Evolutionary conservation across 2,888 invertebrate genomes (phyloP).

Genomic region (Itoplectis maculator): DNA sequence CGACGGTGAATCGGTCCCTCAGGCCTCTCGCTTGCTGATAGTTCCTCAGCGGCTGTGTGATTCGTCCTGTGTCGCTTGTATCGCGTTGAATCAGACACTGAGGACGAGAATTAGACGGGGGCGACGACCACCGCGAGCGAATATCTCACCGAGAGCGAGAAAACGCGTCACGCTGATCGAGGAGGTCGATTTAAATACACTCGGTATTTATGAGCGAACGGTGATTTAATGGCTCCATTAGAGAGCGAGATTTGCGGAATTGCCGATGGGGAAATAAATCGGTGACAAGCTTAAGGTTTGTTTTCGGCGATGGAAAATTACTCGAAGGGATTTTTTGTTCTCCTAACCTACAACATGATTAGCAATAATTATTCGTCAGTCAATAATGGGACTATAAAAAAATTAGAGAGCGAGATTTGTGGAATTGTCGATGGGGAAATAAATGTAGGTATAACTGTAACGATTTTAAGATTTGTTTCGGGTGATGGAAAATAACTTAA

Average conservation of each 20-base stretch:
- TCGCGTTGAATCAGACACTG: slow-evolving; percentile 56
- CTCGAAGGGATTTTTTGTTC: too few species aligned
- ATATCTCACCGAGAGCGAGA: slow-evolving; percentile 1
- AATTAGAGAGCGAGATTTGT: neutral
- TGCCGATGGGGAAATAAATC: too few species aligned
- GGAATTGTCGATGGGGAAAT: too few species aligned
- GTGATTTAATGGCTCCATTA: slow-evolving; percentile 38
- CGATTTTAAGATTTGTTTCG: too few species aligned
- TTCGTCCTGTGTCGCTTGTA: slow-evolving; percentile 20
- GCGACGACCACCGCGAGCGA: slow-evolving; percentile 25
- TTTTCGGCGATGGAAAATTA: too few species aligned
- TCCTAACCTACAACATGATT: too few species aligned
- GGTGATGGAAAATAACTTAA: too few species aligned
- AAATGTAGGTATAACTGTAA: too few species aligned
- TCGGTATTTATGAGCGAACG: slow-evolving; percentile 31
- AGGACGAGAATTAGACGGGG: slow-evolving; percentile 43
- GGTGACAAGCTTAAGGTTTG: too few species aligned
- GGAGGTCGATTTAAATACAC: slow-evolving; percentile 24
- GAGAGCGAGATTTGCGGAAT: neutral
- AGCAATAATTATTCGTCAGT: too few species aligned
- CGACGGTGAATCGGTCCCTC: slow-evolving; percentile 68
- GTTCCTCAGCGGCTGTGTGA: slow-evolving; percentile 10
- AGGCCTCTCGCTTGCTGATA: slow-evolving; percentile 43
- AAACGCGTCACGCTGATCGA: neutral
- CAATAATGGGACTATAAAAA: too few species aligned